Conservation (phyloP, 2,888 invertebrate genomes). For the Metallyticus violacea region DNA sequence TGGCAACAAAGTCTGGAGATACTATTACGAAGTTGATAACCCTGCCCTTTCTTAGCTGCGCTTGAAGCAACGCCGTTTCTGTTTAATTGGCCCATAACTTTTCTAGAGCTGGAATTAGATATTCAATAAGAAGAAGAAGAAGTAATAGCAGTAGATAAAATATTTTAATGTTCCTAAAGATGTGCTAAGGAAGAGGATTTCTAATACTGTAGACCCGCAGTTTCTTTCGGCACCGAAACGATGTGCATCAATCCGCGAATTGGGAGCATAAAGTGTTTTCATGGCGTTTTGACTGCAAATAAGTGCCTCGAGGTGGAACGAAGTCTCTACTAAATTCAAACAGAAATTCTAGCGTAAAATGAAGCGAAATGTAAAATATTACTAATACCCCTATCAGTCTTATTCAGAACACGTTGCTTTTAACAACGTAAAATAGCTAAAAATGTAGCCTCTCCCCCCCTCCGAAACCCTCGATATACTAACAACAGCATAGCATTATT, state of each 20-base stretch:
- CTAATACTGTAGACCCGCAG: not conserved
- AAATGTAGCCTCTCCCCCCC: no score
- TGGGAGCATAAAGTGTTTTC: not conserved
- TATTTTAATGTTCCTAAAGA: not conserved
- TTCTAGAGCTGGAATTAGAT: not conserved
- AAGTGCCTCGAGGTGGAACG: not conserved
- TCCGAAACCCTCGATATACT: no score
- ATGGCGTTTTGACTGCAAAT: not conserved
- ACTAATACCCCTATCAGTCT: no score
- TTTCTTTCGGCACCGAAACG: not conserved
- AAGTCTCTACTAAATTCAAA: not conserved
- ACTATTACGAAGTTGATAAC: not conserved
- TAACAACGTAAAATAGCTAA: no score
- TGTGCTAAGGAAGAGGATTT: not conserved
- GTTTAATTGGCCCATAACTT: not conserved
- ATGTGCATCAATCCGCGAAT: not conserved
- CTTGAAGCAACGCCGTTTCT: not conserved
- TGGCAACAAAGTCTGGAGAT: not conserved
- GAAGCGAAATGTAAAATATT: not conserved
- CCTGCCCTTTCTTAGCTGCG: not conserved
- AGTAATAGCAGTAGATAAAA: not conserved
- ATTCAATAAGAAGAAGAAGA: not conserved
- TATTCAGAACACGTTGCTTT: no score
- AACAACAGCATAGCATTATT: no score
- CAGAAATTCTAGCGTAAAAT: not conserved